Evolutionary conservation across 2,888 invertebrate species (phyloP).

Genomic region (Hyposoter dolosus): DNA sequence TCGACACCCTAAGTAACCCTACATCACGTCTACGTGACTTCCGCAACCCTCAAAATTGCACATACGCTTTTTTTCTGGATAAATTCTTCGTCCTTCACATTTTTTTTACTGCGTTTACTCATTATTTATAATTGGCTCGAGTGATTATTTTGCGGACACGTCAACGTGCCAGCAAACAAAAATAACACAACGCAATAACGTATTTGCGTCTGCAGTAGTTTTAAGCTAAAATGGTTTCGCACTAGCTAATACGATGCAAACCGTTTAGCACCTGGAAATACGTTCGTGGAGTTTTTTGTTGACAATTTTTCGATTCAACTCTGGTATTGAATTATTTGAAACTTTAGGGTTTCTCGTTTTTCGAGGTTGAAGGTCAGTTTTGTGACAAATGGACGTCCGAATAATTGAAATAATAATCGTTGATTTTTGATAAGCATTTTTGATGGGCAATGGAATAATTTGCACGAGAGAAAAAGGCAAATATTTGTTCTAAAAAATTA

Average conservation of each 20-base stretch:
- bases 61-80: neutral
- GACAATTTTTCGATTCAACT: too few relatives aligned
- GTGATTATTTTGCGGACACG: too few relatives aligned
- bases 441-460: neutral
- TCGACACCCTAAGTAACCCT: slow-evolving; percentile 84
- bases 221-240: too few relatives aligned
- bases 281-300: too few relatives aligned
- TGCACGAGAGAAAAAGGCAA: neutral
- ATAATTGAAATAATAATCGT: neutral
- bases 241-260: too few relatives aligned
- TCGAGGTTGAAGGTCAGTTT: neutral
- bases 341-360: neutral
- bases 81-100: neutral
- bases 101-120: neutral
- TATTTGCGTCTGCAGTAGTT: too few relatives aligned
- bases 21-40: slow-evolving; percentile 84
- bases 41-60: slow-evolving; percentile 46
- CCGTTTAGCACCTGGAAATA: too few relatives aligned
- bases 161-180: too few relatives aligned
- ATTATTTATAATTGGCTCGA: too few relatives aligned
- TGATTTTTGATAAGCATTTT: neutral
- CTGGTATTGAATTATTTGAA: neutral
- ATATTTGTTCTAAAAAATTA: neutral
- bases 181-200: too few relatives aligned
- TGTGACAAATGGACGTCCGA: neutral